phyloP scores from a whole-genome alignment of 2,888 invertebrate genomes.

The Uloborus plumipes region DNA sequence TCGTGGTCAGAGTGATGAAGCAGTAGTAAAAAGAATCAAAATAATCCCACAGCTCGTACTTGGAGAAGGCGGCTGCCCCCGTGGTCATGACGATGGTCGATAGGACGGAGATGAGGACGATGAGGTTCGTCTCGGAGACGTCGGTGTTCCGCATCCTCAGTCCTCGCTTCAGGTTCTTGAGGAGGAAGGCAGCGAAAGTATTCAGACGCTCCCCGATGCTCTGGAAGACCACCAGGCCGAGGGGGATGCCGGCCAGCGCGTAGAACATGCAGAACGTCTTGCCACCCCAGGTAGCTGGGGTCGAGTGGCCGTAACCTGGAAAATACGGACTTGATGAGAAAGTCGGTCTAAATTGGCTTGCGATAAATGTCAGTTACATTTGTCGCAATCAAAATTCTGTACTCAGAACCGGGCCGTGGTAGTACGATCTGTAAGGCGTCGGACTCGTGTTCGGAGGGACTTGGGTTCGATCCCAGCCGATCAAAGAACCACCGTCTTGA shows the following conservation, averaged over 20 bases:
- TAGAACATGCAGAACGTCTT: constrained; percentile 99
- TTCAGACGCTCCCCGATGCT: constrained; percentile 98
- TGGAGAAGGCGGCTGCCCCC: constrained; percentile 93
- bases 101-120: constrained; percentile 91
- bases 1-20: constrained; percentile 98
- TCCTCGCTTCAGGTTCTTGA: constrained; percentile 88
- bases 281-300: constrained; percentile 93
- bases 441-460: no score
- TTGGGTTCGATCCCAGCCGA: no score
- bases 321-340: constrained; percentile 39
- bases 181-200: constrained; percentile 95
- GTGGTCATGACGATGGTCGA: constrained; percentile 94
- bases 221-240: constrained; percentile 98
- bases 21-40: constrained; percentile 98
- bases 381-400: no score
- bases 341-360: not conserved
- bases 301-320: constrained; percentile 96
- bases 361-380: no score
- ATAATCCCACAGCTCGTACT: constrained; percentile 96
- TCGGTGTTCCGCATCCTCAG: constrained; percentile 84
- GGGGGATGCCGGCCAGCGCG: constrained; percentile 94
- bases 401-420: no score
- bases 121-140: constrained; percentile 96
- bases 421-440: no score
- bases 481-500: no score